Base-by-base conservation (phyloP, 2,113 vertebrate genomes). In the Chiloscyllium plagiosum region DNA sequence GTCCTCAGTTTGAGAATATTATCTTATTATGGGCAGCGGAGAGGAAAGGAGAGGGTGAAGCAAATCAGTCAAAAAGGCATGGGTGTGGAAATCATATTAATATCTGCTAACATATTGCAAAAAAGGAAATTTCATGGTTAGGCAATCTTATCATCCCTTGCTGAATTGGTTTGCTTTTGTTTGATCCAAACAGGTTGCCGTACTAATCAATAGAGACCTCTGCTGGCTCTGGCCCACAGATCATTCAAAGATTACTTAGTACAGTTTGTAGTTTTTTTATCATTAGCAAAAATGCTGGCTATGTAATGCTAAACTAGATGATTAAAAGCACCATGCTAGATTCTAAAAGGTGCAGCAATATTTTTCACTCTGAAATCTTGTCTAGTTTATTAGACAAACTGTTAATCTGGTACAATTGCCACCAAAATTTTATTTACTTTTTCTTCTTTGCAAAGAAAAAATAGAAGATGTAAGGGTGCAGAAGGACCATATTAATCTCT, bases 201-300 rank as follows among this genome's bases (percentile, higher is more conserved):
- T 70, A 72, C n/a, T 94, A 68, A 22, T 94, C 94, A 72, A 95
- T 52, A 26, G 22, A 37, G 69, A 72, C 94, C 94, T 95, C 94
- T 95, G 94, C 68, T 95, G 94, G 94, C 52, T 95, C 17, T 72
- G 69, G 69, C 24, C 47, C 69, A 95, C 47, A 52, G 26, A 95
- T 33, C 68, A 52, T 70, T 12, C 42, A 72, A 47, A 26, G 94
- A 50, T 76, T 72, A 24, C 33, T 76, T 29, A 72, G 17, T 33
- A 47, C 69, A 52, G 2, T 33, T 72, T 66, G 52, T 95, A 1
- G 6, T 3, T 8, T 13, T 95, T 95, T 69, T 47, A 42, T 42
- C 20, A 42, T 72, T 50, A 70, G 50, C 72, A 13, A 70, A 69
- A 95, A 26, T 70, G 93, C 42, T 95, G 42, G n/a, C 37, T 24